Base-by-base conservation (phyloP, 1,140 invertebrate species). In the Sitophilus oryzae region DNA sequence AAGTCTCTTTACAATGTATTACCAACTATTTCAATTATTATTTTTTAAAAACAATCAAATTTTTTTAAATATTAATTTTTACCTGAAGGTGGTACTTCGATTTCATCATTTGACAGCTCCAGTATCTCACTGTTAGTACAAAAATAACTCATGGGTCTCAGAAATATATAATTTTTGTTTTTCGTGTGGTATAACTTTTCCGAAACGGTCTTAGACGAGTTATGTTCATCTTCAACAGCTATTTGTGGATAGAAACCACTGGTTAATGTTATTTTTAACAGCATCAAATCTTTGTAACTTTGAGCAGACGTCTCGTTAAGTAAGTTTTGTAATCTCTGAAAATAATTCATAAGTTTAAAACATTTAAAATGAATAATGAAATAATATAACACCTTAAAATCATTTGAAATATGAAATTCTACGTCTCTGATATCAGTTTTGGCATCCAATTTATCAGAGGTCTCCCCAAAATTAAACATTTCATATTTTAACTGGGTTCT, bases 161-260 rank as follows among this genome's bases (percentile, higher is more conserved):
- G 76, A 41, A 89, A 86, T 2, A 95, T 82, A 68, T 91, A 97
- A 0, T 89, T 86, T 70, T 97, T 97, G 18, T 82, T 84, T 75
- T 84, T 86, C 0, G 93, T 96, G 69, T 98, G 94, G 72, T 91
- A 97, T 19, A 95, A 75, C 69, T 94, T 91, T 60, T 97, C 93
- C n/a, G 80, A 83, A 14, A 84, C 82, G 22, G 83, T 81, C 78
- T 94, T 96, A 66, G 85, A 93, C 65, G 89, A 86, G 73, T 98
- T 98, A 64, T 88, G 90, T 64, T 95, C 90, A 75, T 98, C 95
- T 10, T 89, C 81, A 36, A 94, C 80, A 3, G 93, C 91, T 44
- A 96, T 76, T 74, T 96, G 93, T 6, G 94, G 94, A 74, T 97
- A 97, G 15, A 98, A 75, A 5, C 93, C 93, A 76, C 89, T 88